Base-by-base conservation (phyloP, 37 sponge, comb jelly and placozoan species). In the Haliclona indistincta region DNA sequence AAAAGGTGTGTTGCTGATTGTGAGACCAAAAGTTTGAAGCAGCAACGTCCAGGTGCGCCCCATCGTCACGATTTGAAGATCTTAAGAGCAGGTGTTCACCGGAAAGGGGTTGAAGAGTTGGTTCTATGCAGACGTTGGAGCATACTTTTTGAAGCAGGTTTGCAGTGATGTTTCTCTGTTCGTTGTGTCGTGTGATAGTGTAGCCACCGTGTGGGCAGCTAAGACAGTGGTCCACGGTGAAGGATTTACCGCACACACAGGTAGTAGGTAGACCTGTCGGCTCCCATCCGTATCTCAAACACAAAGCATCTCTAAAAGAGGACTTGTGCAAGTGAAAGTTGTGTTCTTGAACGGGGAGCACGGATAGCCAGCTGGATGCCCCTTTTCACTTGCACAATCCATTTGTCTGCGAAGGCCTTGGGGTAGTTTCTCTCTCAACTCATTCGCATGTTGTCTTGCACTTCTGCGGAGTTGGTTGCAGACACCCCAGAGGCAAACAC, bases 111-210 rank as follows among this genome's bases (percentile, higher is more conserved):
- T 38, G 15, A n/a, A 38, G 41, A 58, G 22, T 20, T 52, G 74
- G 74, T 47, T 73, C 60, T 22, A 56, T 13, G 6, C 3, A 55
- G 2, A 56, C 74, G 32, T 73, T 3, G 11, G 22, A n/a, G 29
- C 44, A 36, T 3, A 70, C 71, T 28, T 40, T 23, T 25, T 20
- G 4, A 3, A 70, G n/a, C 25, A 41, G 71, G 29, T 40, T 40
- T 43, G 71, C 71, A n/a, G 51, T 44, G 4, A 70, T 2, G 29
- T 70, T 15, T 3, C 71, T 3, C 22, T 26, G 26, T 49, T 70
- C 71, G 43, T 70, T 70, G 71, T 70, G 45, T 28, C 71, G 34
- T n/a, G 33, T 64, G 3, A 36, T 33, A 35, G 66, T 4, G 33
- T 4, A 64, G 37, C 66, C 66, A 64, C 66, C 34, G n/a, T n/a